Conservation (phyloP, 2,797 vertebrate genomes). For the Psittacula derbiana region DNA sequence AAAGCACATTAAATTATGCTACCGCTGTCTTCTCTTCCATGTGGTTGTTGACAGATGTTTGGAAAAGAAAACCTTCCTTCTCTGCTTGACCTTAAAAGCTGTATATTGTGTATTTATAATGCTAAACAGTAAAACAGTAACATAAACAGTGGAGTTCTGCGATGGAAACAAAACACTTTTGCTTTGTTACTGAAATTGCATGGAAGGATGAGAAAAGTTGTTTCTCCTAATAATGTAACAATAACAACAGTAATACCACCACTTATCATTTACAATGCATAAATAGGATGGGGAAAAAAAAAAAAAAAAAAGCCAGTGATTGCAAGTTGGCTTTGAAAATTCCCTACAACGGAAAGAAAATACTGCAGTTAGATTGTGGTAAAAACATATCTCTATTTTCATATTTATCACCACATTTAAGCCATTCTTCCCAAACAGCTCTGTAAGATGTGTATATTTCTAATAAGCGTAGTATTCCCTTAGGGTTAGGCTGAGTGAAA, state of each 20-base stretch:
- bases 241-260: neutral
- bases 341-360: constrained; percentile 48
- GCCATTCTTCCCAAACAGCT: constrained; percentile 33
- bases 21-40: constrained; percentile 45
- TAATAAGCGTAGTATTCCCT: constrained; percentile 15
- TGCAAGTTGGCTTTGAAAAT: constrained; percentile 64
- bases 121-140: constrained; percentile 12
- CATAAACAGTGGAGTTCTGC: neutral
- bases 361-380: constrained; percentile 9
- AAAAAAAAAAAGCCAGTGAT: constrained; percentile 22
- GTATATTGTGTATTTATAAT: constrained; percentile 40
- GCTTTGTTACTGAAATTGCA: neutral
- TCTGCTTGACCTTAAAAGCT: constrained; percentile 71
- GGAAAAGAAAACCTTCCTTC: constrained; percentile 62
- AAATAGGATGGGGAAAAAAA: neutral
- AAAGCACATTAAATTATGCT: constrained; percentile 64
- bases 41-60: constrained; percentile 66
- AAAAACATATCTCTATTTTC: constrained; percentile 53
- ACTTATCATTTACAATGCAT: constrained; percentile 26
- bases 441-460: constrained; percentile 33
- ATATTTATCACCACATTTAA: constrained; percentile 57
- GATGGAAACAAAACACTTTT: neutral
- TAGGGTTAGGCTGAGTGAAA: neutral
- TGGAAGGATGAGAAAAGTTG: neutral
- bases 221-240: neutral